Conservation (phyloP, 2,888 invertebrate species). For the Melikaiella ostensackeni region DNA sequence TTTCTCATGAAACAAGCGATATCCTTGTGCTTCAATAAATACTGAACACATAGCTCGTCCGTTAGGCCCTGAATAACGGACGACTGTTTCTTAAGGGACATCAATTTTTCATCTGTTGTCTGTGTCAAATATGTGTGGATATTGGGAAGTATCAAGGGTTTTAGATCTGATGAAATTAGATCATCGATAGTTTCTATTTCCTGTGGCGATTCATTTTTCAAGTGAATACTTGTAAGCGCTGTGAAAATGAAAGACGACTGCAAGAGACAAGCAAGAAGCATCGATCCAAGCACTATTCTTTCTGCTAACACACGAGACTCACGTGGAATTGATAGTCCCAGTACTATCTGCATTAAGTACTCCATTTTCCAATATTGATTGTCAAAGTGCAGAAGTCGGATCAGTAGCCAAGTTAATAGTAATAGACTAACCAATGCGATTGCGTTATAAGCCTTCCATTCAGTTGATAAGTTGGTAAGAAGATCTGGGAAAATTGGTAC, state of each 20-base stretch:
- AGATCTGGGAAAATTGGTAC: neutral
- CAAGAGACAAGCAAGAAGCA: neutral
- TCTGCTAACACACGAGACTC: neutral
- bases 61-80: neutral
- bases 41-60: neutral
- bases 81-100: fast-evolving
- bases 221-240: neutral
- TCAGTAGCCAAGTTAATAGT: neutral
- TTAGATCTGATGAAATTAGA: neutral
- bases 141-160: neutral
- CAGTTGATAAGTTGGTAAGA: neutral
- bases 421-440: too few relatives aligned
- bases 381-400: neutral
- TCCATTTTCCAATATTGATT: neutral
- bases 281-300: neutral
- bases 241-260: neutral
- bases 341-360: neutral
- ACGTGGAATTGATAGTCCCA: neutral
- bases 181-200: neutral
- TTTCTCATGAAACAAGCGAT: neutral
- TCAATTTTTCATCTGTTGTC: fast-evolving
- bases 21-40: neutral
- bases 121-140: fast-evolving
- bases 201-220: too few relatives aligned
- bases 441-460: neutral